These are phyloP conservation scores for Microctonus hyperodae DNA, from an alignment of 2,888 invertebrate species.

Conservation along the genomic window DNA sequence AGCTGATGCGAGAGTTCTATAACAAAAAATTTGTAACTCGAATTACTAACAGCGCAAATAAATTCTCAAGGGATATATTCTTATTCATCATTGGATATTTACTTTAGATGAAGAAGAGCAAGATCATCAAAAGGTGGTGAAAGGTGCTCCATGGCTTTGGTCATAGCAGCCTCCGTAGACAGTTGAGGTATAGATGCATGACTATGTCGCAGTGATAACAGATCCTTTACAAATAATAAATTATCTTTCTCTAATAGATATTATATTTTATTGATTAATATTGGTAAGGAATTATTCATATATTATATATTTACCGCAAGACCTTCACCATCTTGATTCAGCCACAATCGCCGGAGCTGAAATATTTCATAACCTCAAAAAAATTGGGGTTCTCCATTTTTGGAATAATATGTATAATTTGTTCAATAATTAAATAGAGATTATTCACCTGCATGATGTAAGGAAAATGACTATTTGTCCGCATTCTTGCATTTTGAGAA, in stretches of 20 bases:
- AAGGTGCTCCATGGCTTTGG: conserved; percentile 54
- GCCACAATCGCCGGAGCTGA: conserved; percentile 57
- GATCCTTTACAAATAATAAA: conserved; percentile 45
- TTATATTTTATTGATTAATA: no score
- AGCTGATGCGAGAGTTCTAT: conserved; percentile 66
- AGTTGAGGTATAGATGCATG: conserved; percentile 51
- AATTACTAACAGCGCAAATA: not conserved
- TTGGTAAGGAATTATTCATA: no score
- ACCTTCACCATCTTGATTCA: conserved; percentile 54
- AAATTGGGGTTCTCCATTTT: not conserved
- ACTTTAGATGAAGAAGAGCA: conserved; percentile 58
- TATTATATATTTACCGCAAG: conserved; percentile 52
- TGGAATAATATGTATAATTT: no score
- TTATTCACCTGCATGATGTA: no score
- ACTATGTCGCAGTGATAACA: conserved; percentile 54
- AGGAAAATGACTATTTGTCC: no score
- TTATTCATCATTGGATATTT: conserved; percentile 23
- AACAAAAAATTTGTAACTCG: conserved; percentile 30
- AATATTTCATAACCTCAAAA: conserved; percentile 32
- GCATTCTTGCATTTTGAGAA: no score
- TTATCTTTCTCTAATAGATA: not conserved
- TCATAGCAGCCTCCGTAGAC: conserved; percentile 50
- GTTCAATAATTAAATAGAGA: no score
- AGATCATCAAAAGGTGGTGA: conserved; percentile 55
- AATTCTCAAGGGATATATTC: not conserved